Evolutionary conservation across 1,140 invertebrate species (phyloP).

Genomic region (Laupala kohalensis): DNA sequence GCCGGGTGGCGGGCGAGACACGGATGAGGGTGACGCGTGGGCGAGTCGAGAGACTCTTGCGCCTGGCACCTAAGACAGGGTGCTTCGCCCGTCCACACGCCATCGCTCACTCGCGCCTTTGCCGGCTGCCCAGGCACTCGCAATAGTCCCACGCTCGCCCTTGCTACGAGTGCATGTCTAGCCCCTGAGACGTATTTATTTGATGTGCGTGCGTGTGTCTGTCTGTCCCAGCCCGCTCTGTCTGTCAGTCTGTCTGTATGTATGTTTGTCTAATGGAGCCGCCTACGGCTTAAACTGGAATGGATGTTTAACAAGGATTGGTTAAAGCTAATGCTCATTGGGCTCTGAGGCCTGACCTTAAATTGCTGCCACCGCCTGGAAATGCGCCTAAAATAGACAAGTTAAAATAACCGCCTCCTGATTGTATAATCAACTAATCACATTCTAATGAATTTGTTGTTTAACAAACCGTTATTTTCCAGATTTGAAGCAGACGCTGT

Average conservation of each 20-base stretch:
- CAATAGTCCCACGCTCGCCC: too few relatives aligned
- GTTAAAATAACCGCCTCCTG: conserved; percentile 5
- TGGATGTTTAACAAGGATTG: neutral
- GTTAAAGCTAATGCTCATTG: conserved; percentile 6
- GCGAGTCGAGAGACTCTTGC: too few relatives aligned
- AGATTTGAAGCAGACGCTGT: conserved; percentile 7
- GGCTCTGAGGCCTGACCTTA: conserved; percentile 4
- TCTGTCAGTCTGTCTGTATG: neutral
- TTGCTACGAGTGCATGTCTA: neutral
- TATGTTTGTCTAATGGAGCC: neutral
- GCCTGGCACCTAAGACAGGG: too few relatives aligned
- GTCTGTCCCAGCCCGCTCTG: neutral
- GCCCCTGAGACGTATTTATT: neutral
- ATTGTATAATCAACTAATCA: conserved; percentile 7
- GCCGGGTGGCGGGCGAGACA: too few relatives aligned
- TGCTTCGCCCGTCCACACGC: neutral
- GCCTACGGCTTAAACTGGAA: conserved; percentile 4
- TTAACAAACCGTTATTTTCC: conserved; percentile 11
- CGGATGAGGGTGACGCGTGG: neutral
- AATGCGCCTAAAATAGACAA: conserved; percentile 5
- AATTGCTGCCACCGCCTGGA: conserved; percentile 8
- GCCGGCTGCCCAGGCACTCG: too few relatives aligned
- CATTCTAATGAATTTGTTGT: neutral
- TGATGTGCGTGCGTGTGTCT: neutral
- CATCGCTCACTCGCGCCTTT: neutral